Base-by-base conservation (phyloP, 2,888 invertebrate species). In the Drosophila ezoana region DNA sequence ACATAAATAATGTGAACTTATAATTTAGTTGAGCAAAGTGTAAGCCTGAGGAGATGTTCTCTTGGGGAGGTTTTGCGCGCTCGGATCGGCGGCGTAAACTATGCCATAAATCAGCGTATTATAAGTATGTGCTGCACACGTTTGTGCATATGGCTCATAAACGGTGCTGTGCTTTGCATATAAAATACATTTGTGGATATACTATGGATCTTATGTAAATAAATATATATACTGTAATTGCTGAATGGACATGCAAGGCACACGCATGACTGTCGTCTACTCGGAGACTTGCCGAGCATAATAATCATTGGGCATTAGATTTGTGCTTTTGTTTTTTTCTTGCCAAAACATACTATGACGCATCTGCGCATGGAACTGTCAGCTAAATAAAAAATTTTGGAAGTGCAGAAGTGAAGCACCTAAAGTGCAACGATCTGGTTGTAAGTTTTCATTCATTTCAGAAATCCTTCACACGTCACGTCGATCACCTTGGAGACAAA, bases 401-500 rank as follows among this genome's bases (percentile, higher is more conserved):
- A 67, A 56, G 44, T 66, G 48, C 16, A 33, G 20, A 33, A 3
- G 38, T 37, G 65, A 64, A 64, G 38, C 64, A 40, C 51, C 28
- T 9, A 32, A 23, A 64, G 44, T 40, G 45, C 65, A 65, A 45
- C 38, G 33, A 40, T 45, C 52, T 52, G 38, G 23, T 13, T 51
- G 10, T 14, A 10, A n/a, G 35, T 6, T 13, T n/a, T n/a, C n/a
- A 40, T 44, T 44, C 43, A 16, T 54, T 58, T 35, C 41, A 70
- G 60, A 48, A 3, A 13, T 20, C 62, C 47, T 33, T 54, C 23
- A 45, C 44, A 64, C 16, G 53, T 67, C 64, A 85, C 68, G 64
- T 52, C 48, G 32, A 37, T 58, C 43, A 62, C 87, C 79, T 83
- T 87, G 84, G 63, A 62, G 33, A 38, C 40, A 53, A 59, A 72